Evolutionary conservation across 1,140 invertebrate genomes (phyloP).

Genomic region (Antheraea pernyi): DNA sequence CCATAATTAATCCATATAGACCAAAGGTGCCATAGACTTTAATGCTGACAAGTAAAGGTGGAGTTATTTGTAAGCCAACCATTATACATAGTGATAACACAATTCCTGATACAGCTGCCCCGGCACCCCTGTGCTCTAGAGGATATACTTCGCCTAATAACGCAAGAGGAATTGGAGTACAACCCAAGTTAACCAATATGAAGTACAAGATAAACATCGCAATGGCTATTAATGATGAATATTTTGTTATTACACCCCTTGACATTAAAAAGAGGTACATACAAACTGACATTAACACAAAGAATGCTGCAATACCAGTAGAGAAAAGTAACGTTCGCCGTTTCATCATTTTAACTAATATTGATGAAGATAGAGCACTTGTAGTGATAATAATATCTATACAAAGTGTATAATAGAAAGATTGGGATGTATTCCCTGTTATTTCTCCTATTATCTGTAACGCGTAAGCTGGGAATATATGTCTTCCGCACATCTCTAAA

Average conservation of each 20-base stretch:
- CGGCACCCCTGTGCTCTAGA: slow-evolving; percentile 48
- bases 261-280: slow-evolving; percentile 40
- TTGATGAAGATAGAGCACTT: slow-evolving; percentile 51
- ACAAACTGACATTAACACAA: slow-evolving; percentile 38
- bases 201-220: slow-evolving; percentile 50
- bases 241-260: slow-evolving; percentile 36
- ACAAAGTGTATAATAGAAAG: slow-evolving; percentile 45
- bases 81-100: slow-evolving; percentile 37
- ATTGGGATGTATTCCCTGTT: slow-evolving; percentile 41
- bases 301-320: slow-evolving; percentile 43
- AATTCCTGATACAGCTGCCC: slow-evolving; percentile 42
- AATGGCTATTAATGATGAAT: slow-evolving; percentile 45
- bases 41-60: slow-evolving; percentile 42
- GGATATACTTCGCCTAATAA: slow-evolving; percentile 61
- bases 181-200: slow-evolving; percentile 51
- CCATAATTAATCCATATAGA: slow-evolving; percentile 42
- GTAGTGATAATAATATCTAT: slow-evolving; percentile 34
- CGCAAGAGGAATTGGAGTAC: slow-evolving; percentile 20
- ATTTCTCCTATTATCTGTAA: slow-evolving; percentile 51
- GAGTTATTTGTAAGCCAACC: slow-evolving; percentile 47
- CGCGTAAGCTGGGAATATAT: slow-evolving; percentile 61
- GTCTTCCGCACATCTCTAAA: slow-evolving; percentile 54
- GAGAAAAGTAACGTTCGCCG: slow-evolving; percentile 48
- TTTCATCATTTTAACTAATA: slow-evolving; percentile 51
- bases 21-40: slow-evolving; percentile 56